Conservation (phyloP, 2,113 vertebrate species). For the Caloenas nicobarica region DNA sequence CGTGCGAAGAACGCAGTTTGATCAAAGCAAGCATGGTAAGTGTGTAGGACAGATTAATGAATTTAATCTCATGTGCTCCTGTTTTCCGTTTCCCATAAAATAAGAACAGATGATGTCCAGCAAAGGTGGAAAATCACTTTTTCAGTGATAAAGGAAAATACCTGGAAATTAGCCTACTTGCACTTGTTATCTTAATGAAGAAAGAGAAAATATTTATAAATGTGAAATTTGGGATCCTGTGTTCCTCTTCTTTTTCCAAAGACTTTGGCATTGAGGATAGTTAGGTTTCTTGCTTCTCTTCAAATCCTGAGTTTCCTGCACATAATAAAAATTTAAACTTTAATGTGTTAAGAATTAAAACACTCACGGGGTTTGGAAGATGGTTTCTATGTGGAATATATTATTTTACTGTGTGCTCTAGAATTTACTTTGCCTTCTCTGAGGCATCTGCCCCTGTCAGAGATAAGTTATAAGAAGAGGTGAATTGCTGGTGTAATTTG, state of each 20-base stretch:
- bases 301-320: not conserved
- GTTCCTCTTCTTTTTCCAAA: not conserved
- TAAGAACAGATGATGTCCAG: not conserved
- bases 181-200: not conserved
- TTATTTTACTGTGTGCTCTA: not conserved
- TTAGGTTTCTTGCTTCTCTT: not conserved
- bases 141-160: not conserved
- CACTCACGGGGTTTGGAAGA: not conserved
- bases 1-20: not conserved
- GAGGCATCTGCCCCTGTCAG: not conserved
- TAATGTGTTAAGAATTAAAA: not conserved
- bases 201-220: not conserved
- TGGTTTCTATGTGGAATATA: not conserved
- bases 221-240: not conserved
- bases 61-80: fast-evolving
- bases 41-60: not conserved
- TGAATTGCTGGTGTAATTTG: not conserved
- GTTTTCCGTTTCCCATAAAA: not conserved
- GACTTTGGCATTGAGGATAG: not conserved
- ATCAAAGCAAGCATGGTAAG: not conserved
- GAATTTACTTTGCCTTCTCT: not conserved
- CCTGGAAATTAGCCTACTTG: not conserved
- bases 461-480: not conserved
- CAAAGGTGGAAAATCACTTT: not conserved
- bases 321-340: not conserved